Conservation (phyloP, 1,140 invertebrate species). For the Akabosia matsudoensis region DNA sequence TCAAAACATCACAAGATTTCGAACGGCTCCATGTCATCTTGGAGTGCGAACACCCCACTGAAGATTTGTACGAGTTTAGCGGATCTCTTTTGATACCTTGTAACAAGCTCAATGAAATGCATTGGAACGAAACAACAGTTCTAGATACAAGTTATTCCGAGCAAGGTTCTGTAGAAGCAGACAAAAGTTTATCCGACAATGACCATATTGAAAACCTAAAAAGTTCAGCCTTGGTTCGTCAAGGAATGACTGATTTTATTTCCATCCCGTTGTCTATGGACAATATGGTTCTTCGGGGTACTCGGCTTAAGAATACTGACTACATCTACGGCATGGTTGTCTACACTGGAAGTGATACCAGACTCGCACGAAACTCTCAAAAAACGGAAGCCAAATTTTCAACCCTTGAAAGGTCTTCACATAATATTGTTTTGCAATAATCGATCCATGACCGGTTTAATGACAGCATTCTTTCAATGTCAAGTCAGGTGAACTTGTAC, state of each 20-base stretch:
- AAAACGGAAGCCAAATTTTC: not conserved
- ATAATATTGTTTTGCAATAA: no score
- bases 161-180: no score
- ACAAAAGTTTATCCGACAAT: no score
- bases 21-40: slow-evolving; percentile 59
- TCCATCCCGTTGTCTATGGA: slow-evolving; percentile 61
- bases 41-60: slow-evolving; percentile 63
- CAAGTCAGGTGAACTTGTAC: not conserved
- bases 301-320: slow-evolving; percentile 25
- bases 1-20: slow-evolving; percentile 52
- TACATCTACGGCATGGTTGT: slow-evolving; percentile 26
- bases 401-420: not conserved
- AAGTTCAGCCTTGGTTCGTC: not conserved
- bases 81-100: slow-evolving; percentile 56
- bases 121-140: no score
- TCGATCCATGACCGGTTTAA: not conserved
- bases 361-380: slow-evolving; percentile 28
- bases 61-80: slow-evolving; percentile 75
- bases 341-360: slow-evolving; percentile 33
- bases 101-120: not conserved
- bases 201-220: not conserved
- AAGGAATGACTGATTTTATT: slow-evolving; percentile 30
- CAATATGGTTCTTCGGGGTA: slow-evolving; percentile 69
- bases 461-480: not conserved
- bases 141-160: no score